Evolutionary conservation across 2,113 vertebrate genomes (phyloP), one percentile per base, ranked within the genome.

Genomic region (Phyllostomus discolor): DNA sequence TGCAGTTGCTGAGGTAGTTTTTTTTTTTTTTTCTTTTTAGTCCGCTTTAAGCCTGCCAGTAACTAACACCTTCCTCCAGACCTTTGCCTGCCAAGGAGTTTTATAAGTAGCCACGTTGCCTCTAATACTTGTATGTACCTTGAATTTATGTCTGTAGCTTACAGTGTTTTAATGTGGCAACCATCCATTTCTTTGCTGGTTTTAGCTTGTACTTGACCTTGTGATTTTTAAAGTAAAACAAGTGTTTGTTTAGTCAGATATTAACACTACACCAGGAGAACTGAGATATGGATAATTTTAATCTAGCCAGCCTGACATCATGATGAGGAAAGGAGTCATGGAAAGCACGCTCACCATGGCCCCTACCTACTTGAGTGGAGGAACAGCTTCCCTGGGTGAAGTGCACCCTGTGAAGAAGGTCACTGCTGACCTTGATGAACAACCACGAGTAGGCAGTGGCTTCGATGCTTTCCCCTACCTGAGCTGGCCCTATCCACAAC

Each of bases 1-100:
- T 99, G 97, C 99, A 99, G 97, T 98, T 99, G 90, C 98, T 99
- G 82, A 99, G 99, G 99, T 99, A 98, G 98, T 73, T 86, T 76
- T 33, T 33, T 76, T 33, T 31, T 94, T 90, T 95, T 19, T 95
- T 96, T 82, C 81, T 87, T 66, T 95, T 54, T 24, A 20, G 1
- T 35, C 41, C 92, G 15, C 78, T 88, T 17, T 83, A 64, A 96
- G 81, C 54, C 70, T 97, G 79, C 80, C 83, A 75, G 1, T 81
- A 90, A 92, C 94, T 92, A 97, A 69, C 94, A 95, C 89, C 96
- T 95, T 90, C 94, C 76, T 98, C 57, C 93, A 92, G 79, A 97
- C 97, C 88, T 22, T 70, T 96, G 50, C 57, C 48, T 97, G 48
- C 94, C 95, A 57, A 80, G 52, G 64, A 76, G 69, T 91, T 95